Conservation (phyloP, 2,113 vertebrate genomes). For the Ailuropoda melanoleuca region DNA sequence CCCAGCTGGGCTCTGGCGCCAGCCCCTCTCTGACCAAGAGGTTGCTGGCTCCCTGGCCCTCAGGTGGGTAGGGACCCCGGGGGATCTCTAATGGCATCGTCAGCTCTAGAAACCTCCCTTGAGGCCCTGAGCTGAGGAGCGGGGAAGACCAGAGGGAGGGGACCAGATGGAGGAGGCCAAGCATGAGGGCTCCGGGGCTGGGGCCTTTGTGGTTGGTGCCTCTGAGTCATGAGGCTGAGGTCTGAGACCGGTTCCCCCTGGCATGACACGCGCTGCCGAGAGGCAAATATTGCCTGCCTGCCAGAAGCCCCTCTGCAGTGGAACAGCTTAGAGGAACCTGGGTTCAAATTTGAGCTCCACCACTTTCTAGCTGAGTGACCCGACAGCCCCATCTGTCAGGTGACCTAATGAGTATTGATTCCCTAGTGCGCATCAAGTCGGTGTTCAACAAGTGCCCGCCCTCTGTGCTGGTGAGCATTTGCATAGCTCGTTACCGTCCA, state of each 20-base stretch:
- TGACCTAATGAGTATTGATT: conserved; percentile 36
- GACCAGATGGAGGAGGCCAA: not conserved
- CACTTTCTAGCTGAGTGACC: not conserved
- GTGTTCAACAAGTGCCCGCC: not conserved
- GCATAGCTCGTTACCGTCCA: not conserved
- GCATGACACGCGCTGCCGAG: rapidly evolving
- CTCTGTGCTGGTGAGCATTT: not conserved
- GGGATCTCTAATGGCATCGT: conserved; percentile 57
- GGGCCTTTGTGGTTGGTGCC: not conserved
- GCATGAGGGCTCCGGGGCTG: not conserved
- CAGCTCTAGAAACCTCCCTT: conserved; percentile 24
- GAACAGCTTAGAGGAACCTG: not conserved
- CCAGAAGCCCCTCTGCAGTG: not conserved
- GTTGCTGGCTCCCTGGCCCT: not conserved
- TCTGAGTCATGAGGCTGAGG: not conserved
- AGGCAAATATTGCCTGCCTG: not conserved
- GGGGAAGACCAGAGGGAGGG: not conserved
- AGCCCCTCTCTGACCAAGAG: conserved; percentile 4
- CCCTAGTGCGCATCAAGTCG: rapidly evolving
- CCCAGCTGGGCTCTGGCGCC: conserved; percentile 58
- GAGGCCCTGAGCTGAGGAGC: not conserved
- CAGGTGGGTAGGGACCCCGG: conserved; percentile 37
- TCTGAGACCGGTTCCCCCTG: not conserved
- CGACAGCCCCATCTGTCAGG: not conserved
- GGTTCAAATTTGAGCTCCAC: not conserved